Conservation (phyloP, 1,140 invertebrate genomes). For the Asobara japonica region DNA sequence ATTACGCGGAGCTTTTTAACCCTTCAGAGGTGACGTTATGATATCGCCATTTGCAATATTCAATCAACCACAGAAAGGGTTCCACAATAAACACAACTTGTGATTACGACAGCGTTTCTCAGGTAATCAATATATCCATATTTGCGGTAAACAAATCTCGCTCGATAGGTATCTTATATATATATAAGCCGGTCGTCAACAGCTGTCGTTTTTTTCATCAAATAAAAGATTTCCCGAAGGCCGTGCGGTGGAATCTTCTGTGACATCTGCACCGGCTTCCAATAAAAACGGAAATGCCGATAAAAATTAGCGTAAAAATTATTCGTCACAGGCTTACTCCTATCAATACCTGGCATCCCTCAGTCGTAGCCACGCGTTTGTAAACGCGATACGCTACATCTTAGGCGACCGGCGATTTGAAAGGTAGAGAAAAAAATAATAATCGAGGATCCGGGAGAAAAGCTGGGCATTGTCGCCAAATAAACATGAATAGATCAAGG, state of each 20-base stretch:
- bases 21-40: no score
- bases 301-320: slow-evolving; percentile 52
- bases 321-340: slow-evolving; percentile 47
- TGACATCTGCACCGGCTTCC: slow-evolving; percentile 18
- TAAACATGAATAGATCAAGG: slow-evolving; percentile 44
- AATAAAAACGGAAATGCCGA: slow-evolving; percentile 16
- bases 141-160: no score
- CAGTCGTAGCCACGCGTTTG: neutral
- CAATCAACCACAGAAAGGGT: no score
- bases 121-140: no score
- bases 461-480: slow-evolving; percentile 40
- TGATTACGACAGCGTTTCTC: no score
- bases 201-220: neutral
- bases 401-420: neutral
- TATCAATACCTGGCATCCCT: neutral
- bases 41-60: no score
- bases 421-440: neutral
- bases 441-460: neutral
- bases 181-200: no score
- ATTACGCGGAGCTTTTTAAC: no score
- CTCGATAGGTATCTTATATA: no score
- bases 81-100: no score
- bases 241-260: neutral
- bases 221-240: neutral
- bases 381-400: neutral